Conservation (phyloP, 37 sponge, comb jelly and placozoan genomes). For the Oscarella lobularis region DNA sequence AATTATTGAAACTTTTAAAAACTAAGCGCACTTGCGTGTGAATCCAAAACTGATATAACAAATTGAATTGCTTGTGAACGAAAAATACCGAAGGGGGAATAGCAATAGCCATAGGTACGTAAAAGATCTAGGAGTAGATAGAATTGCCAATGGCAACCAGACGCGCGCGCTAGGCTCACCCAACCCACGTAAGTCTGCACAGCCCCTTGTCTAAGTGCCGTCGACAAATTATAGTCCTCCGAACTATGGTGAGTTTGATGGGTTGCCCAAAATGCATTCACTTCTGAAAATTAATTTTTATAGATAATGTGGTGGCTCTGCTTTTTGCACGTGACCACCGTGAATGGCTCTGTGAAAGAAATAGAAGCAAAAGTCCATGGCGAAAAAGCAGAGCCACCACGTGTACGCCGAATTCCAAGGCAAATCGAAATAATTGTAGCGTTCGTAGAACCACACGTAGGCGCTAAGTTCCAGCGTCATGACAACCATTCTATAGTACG, state of each 20-base stretch:
- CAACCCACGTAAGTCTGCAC: slow-evolving; percentile 53
- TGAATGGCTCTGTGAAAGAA: slow-evolving; percentile 78
- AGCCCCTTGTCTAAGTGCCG: slow-evolving; percentile 73
- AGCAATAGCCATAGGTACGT: slow-evolving; percentile 67
- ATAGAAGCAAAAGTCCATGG: slow-evolving; percentile 60
- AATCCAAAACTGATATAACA: slow-evolving; percentile 95
- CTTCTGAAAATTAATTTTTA: slow-evolving; percentile 50
- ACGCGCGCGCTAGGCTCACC: too few species aligned
- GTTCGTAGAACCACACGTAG: slow-evolving; percentile 54
- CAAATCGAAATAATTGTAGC: slow-evolving; percentile 24
- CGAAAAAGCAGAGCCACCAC: slow-evolving; percentile 69
- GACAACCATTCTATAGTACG: neutral
- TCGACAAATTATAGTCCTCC: slow-evolving; percentile 81
- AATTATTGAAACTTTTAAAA: too few species aligned
- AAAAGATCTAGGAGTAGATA: slow-evolving; percentile 72
- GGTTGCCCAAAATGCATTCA: slow-evolving; percentile 78
- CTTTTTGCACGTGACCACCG: slow-evolving; percentile 42
- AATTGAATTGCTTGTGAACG: slow-evolving; percentile 77
- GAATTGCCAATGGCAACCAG: too few species aligned
- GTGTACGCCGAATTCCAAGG: slow-evolving; percentile 79
- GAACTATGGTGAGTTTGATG: slow-evolving; percentile 95
- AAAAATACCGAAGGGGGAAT: slow-evolving; percentile 67
- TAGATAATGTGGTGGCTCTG: too few species aligned
- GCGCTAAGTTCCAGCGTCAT: slow-evolving; percentile 17
- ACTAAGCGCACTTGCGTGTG: slow-evolving; percentile 98